Percentiles rank a stretch among this genome's conserved stretches.
These are phyloP conservation scores for Heterodera schachtii DNA, from an alignment of 1,140 invertebrate genomes.

Conservation along the genomic window DNA sequence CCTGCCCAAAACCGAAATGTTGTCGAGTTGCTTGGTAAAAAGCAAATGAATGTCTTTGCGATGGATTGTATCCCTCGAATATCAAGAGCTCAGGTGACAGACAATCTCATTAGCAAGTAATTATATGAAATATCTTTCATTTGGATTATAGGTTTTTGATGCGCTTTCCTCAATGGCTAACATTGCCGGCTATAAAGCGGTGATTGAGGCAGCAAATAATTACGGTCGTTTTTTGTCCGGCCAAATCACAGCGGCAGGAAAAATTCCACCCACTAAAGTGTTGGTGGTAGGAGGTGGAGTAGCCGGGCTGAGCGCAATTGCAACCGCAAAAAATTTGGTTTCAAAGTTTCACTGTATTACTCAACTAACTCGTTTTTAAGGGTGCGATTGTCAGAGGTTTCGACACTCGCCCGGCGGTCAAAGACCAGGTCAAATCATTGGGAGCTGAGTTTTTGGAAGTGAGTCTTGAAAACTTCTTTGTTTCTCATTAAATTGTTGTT, in stretches of 20 bases:
- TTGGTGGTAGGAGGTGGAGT: slow-evolving; percentile 86
- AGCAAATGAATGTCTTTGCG: slow-evolving; percentile 79
- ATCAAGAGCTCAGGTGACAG: slow-evolving; percentile 46
- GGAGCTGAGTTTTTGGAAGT: slow-evolving; percentile 81
- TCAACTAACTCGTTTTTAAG: slow-evolving; percentile 41
- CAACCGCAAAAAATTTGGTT: slow-evolving; percentile 80
- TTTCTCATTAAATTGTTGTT: no score
- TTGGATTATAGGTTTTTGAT: slow-evolving; percentile 75
- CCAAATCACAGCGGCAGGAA: slow-evolving; percentile 66
- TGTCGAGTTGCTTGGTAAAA: slow-evolving; percentile 75
- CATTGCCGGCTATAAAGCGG: slow-evolving; percentile 84
- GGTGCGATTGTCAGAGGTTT: slow-evolving; percentile 84
- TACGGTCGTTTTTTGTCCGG: slow-evolving; percentile 86
- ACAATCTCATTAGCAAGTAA: slow-evolving; percentile 63
- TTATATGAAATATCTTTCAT: slow-evolving; percentile 69
- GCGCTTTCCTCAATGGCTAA: slow-evolving; percentile 89
- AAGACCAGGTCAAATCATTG: slow-evolving; percentile 86
- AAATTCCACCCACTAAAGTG: slow-evolving; percentile 74
- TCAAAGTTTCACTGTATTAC: slow-evolving; percentile 15
- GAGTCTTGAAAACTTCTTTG: not conserved
- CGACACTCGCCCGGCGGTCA: slow-evolving; percentile 82
- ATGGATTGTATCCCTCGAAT: slow-evolving; percentile 67
- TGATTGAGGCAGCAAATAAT: slow-evolving; percentile 84
- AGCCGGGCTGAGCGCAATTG: slow-evolving; percentile 81
- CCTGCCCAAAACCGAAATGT: slow-evolving; percentile 80